Conservation (phyloP, 2,113 vertebrate genomes). For the Tor tambroides region DNA sequence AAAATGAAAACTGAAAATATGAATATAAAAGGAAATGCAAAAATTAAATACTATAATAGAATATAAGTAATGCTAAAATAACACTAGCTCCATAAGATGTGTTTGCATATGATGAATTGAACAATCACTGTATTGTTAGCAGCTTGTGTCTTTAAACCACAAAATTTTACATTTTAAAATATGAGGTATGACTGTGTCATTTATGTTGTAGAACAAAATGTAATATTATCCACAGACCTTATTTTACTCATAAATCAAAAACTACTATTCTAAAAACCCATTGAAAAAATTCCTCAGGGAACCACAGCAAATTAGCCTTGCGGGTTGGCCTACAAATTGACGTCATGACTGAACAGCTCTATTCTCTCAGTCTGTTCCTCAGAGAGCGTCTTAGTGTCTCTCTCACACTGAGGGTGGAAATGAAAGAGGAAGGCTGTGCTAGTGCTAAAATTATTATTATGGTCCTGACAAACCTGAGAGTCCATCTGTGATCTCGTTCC, state of each 20-base stretch:
- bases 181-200: neutral
- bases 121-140: too few relatives aligned
- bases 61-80: neutral
- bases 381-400: neutral
- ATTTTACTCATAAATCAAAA: slow-evolving; percentile 1
- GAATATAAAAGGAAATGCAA: neutral
- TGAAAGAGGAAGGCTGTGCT: slow-evolving; percentile 13
- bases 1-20: too few relatives aligned
- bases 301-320: slow-evolving; percentile 21
- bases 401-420: neutral
- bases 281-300: neutral
- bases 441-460: slow-evolving; percentile 9
- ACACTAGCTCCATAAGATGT: too few relatives aligned
- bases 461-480: slow-evolving; percentile 9
- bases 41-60: too few relatives aligned
- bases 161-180: neutral
- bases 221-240: neutral
- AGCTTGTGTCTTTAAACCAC: neutral
- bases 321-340: slow-evolving; percentile 8
- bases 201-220: neutral
- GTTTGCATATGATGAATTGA: too few relatives aligned
- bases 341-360: slow-evolving; percentile 24
- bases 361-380: neutral
- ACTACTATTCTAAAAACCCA: slow-evolving; percentile 8
- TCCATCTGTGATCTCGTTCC: slow-evolving; percentile 18